Evolutionary conservation across 1,140 invertebrate species (phyloP).

Genomic region (Heliconius nattereri): DNA sequence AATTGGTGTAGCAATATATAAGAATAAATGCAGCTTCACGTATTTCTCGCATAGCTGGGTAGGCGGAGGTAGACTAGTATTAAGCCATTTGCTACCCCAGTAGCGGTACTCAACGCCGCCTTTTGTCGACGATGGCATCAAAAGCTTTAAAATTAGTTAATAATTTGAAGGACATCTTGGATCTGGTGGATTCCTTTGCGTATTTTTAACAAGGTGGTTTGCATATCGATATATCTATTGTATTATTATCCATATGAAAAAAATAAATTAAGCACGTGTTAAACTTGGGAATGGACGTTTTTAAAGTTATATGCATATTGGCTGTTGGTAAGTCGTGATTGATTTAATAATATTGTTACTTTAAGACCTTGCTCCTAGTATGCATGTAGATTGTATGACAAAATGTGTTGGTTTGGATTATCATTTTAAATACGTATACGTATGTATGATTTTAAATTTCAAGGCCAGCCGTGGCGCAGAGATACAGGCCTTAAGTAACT

Average conservation of each 20-base stretch:
- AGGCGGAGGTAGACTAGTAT: too few species aligned
- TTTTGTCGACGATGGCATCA: neutral
- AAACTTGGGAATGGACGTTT: neutral
- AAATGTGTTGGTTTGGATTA: neutral
- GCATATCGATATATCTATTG: neutral
- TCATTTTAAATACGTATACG: neutral
- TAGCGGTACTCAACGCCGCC: too few species aligned
- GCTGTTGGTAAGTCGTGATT: neutral
- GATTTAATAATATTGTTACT: slow-evolving; percentile 5
- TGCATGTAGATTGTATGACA: neutral
- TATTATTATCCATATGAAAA: neutral
- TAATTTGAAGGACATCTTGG: slow-evolving; percentile 2
- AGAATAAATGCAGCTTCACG: too few species aligned
- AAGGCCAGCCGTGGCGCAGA: too few species aligned
- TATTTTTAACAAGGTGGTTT: neutral
- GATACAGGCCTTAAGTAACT: too few species aligned
- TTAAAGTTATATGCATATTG: neutral
- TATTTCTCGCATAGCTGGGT: too few species aligned
- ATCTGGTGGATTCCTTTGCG: neutral
- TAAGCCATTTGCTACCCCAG: too few species aligned
- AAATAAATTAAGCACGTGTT: neutral
- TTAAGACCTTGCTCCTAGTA: neutral
- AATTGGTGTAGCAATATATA: too few species aligned
- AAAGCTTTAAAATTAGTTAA: neutral
- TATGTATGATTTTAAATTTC: too few species aligned